Conservation (phyloP, 2,888 invertebrate species). For the Zygothrica quintamaculata region DNA sequence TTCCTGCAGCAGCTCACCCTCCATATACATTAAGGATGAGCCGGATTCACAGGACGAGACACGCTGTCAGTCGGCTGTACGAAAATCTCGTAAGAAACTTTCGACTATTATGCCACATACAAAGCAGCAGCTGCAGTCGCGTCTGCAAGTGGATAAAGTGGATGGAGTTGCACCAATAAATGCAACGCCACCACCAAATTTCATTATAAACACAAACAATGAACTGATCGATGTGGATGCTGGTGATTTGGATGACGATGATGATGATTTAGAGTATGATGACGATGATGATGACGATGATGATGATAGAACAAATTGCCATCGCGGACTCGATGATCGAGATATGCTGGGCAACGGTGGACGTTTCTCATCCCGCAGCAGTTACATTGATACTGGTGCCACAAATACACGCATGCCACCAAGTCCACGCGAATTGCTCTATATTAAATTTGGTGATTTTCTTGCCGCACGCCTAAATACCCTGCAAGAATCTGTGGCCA, state of each 20-base stretch:
- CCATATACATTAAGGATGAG: slow-evolving; percentile 83
- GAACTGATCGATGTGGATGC: slow-evolving; percentile 71
- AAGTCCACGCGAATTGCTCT: slow-evolving; percentile 78
- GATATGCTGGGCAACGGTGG: slow-evolving; percentile 47
- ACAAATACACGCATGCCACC: slow-evolving; percentile 51
- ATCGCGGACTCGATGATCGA: slow-evolving; percentile 36
- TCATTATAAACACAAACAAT: slow-evolving; percentile 73
- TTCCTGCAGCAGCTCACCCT: slow-evolving; percentile 82
- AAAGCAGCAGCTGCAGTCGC: slow-evolving; percentile 67
- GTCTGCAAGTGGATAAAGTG: slow-evolving; percentile 42
- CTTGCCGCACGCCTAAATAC: slow-evolving; percentile 83
- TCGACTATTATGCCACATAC: slow-evolving; percentile 65
- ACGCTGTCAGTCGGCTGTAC: slow-evolving; percentile 22
- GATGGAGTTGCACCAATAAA: slow-evolving; percentile 32
- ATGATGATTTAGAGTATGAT: slow-evolving; percentile 66
- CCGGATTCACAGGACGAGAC: slow-evolving; percentile 64
- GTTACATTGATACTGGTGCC: slow-evolving; percentile 49
- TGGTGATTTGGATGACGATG: slow-evolving; percentile 70
- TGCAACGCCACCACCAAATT: slow-evolving; percentile 59
- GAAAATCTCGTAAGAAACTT: slow-evolving; percentile 39
- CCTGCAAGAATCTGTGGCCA: slow-evolving; percentile 80
- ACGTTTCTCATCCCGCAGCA: slow-evolving; percentile 58
- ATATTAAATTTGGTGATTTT: slow-evolving; percentile 82
- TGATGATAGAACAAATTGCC: slow-evolving; percentile 42
- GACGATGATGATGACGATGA: slow-evolving; percentile 71